Conservation (phyloP, 2,113 vertebrate species). For the Chaetorhynchus papuensis region DNA sequence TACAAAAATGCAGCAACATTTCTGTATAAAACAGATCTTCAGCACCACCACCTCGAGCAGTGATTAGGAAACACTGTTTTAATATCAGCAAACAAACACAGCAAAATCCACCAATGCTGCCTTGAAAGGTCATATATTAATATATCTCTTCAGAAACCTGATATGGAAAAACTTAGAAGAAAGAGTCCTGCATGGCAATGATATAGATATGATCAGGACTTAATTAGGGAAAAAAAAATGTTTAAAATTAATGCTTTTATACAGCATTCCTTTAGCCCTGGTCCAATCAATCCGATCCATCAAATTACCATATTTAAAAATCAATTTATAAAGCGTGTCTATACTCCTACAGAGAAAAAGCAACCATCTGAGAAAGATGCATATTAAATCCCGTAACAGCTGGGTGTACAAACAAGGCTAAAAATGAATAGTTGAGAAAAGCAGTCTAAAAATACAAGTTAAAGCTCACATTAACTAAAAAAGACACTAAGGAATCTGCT, state of each 20-base stretch:
- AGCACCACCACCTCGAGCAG: background rate
- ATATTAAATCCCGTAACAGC: constrained; percentile 43
- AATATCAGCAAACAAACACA: background rate
- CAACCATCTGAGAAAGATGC: constrained; percentile 45
- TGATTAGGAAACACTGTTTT: background rate
- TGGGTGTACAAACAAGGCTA: constrained; percentile 57
- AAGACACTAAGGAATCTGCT: constrained; percentile 62
- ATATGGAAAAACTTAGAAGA: background rate
- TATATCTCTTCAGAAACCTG: background rate
- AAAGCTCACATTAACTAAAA: constrained; percentile 58
- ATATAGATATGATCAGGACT: background rate
- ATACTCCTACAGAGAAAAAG: constrained; percentile 38
- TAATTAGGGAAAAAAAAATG: background rate
- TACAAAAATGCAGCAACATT: background rate
- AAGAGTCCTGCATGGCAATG: background rate
- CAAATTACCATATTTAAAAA: constrained; percentile 11
- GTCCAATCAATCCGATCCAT: background rate
- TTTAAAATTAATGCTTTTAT: background rate
- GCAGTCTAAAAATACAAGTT: constrained; percentile 61
- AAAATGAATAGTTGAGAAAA: constrained; percentile 56
- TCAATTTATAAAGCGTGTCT: constrained; percentile 39
- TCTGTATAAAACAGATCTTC: background rate
- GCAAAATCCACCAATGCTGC: background rate
- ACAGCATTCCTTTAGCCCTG: background rate
- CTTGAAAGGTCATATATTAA: background rate